Evolutionary conservation across 37 sponge, comb jelly and placozoan species (phyloP).

Genomic region (Bolinopsis microptera): DNA sequence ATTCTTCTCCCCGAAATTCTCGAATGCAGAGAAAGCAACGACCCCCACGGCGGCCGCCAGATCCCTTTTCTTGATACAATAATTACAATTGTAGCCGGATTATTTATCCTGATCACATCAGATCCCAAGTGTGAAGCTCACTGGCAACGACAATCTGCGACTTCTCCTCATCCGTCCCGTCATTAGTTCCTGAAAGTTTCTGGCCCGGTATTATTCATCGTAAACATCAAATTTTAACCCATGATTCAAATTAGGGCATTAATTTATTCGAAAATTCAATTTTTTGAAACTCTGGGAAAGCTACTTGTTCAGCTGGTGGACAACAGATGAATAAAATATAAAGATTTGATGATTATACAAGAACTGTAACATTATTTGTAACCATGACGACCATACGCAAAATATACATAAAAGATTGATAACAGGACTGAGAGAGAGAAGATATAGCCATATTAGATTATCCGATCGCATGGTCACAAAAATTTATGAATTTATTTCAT

Average conservation of each 20-base stretch:
- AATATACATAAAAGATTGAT: conserved; percentile 1
- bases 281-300: not conserved
- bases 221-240: not conserved
- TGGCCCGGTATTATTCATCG: not conserved
- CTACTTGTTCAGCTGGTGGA: not conserved
- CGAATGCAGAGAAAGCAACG: too few relatives aligned
- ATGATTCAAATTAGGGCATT: not conserved
- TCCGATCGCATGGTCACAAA: not conserved
- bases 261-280: not conserved
- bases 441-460: conserved; percentile 6
- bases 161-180: not conserved
- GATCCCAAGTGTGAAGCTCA: too few relatives aligned
- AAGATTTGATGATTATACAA: not conserved
- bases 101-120: too few relatives aligned
- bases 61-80: too few relatives aligned
- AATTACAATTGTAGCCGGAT: too few relatives aligned
- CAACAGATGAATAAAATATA: not conserved
- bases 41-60: too few relatives aligned
- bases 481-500: not conserved
- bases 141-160: too few relatives aligned
- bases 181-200: not conserved
- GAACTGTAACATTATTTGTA: conserved; percentile 56
- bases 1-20: too few relatives aligned
- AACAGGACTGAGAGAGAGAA: not conserved
- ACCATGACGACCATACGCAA: conserved; percentile 31